phyloP scores from a whole-genome alignment of 2,797 vertebrate species.

The Hydrocynus forskahlii region DNA sequence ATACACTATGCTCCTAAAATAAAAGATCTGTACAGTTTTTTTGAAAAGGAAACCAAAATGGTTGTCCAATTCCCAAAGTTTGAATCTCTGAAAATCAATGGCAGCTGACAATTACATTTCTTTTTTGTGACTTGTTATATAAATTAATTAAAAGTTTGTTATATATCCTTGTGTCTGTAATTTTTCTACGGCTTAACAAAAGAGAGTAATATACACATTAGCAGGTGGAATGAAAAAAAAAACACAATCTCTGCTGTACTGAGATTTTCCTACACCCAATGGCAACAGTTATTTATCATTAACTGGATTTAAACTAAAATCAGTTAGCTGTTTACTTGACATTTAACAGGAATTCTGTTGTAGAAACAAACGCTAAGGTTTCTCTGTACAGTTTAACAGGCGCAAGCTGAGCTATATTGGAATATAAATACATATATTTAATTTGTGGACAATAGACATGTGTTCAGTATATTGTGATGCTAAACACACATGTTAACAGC shows the following conservation, averaged over 20 bases:
- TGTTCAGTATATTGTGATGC: no score
- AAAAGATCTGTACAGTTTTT: neutral
- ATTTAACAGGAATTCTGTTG: neutral
- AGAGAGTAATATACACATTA: neutral
- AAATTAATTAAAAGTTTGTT: neutral
- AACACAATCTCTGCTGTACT: neutral
- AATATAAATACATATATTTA: no score
- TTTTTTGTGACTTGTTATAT: neutral
- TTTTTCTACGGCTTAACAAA: neutral
- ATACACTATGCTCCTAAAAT: neutral
- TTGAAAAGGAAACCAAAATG: neutral
- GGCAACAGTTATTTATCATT: neutral
- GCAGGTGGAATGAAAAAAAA: conserved; percentile 4
- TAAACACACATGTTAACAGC: no score
- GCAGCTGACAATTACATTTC: conserved; percentile 33
- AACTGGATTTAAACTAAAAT: neutral
- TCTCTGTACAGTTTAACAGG: no score
- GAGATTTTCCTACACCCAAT: neutral
- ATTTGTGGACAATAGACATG: no score
- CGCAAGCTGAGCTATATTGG: no score
- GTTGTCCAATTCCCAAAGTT: neutral
- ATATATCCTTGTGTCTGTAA: neutral
- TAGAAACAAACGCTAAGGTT: no score
- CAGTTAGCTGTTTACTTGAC: neutral
- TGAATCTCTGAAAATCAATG: conserved; percentile 16